Conservation (phyloP, 2,888 invertebrate species). For the Melikaiella ostensackeni region DNA sequence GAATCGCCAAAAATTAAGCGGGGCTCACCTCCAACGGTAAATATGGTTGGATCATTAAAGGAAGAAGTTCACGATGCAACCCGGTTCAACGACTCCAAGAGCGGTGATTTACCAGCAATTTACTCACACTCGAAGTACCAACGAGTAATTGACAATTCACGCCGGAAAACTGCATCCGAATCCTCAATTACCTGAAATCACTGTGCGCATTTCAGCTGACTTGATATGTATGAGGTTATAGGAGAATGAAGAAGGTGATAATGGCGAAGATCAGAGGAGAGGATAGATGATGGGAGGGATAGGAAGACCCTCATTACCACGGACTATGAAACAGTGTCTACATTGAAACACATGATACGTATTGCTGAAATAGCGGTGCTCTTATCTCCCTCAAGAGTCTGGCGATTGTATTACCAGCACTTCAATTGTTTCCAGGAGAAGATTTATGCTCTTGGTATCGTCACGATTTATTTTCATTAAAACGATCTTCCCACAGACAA, state of each 20-base stretch:
- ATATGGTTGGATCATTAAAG: constrained; percentile 7
- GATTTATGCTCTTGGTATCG: constrained; percentile 23
- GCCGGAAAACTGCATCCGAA: constrained; percentile 1
- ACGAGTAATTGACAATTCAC: constrained; percentile 29
- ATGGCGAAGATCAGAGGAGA: constrained; percentile 33
- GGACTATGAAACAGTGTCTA: constrained; percentile 24
- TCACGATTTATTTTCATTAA: constrained; percentile 38
- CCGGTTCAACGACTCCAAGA: constrained; percentile 29
- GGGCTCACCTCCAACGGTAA: constrained; percentile 19
- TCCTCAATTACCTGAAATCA: constrained; percentile 36
- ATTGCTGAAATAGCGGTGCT: constrained; percentile 36
- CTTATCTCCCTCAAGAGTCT: constrained; percentile 24
- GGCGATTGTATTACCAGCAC: constrained; percentile 29
- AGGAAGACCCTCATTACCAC: constrained; percentile 19
- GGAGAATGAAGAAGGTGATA: constrained; percentile 37
- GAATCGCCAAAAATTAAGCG: constrained; percentile 17
- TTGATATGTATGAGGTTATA: constrained; percentile 25
- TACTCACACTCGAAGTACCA: constrained; percentile 23
- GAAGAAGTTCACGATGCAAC: constrained; percentile 16
- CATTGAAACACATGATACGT: constrained; percentile 32
- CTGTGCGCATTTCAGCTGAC: constrained; percentile 13
- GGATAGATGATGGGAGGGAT: constrained; percentile 5
- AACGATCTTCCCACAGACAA: constrained; percentile 3
- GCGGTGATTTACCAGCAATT: constrained; percentile 29
- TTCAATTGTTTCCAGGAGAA: constrained; percentile 35